A percentile compares a stretch with the other conserved stretches of the same genome.
These are phyloP conservation scores for Gymnodraco acuticeps DNA, from an alignment of 2,797 vertebrate genomes.

Conservation along the genomic window DNA sequence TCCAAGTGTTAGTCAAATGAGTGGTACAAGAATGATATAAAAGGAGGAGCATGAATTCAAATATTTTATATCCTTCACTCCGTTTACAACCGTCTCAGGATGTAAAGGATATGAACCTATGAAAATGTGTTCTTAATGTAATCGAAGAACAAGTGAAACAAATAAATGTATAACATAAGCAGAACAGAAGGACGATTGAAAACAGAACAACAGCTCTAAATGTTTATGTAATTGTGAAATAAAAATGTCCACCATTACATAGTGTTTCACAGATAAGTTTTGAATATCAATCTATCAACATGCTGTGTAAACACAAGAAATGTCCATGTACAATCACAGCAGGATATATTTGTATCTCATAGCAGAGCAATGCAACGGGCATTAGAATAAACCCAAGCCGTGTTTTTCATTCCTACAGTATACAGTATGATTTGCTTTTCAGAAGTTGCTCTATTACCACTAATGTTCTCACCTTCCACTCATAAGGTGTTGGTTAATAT, in stretches of 20 bases:
- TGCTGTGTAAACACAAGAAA: conserved; percentile 30
- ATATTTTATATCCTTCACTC: conserved; percentile 29
- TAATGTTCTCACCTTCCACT: conserved; percentile 44
- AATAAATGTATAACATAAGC: conserved; percentile 25
- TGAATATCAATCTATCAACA: conserved; percentile 61
- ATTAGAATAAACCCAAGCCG: conserved; percentile 33
- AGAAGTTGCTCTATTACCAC: conserved; percentile 23
- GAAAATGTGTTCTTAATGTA: conserved; percentile 22
- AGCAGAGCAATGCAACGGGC: conserved; percentile 7
- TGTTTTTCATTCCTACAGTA: conserved; percentile 45
- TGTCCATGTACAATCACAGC: conserved; percentile 33
- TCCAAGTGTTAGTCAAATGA: conserved; percentile 64
- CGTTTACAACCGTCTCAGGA: conserved; percentile 17
- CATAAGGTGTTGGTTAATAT: conserved; percentile 10
- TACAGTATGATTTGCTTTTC: conserved; percentile 50
- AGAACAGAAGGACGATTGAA: conserved; percentile 7
- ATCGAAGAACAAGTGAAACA: conserved; percentile 25
- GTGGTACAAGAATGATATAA: conserved; percentile 50
- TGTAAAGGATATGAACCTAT: conserved; percentile 21
- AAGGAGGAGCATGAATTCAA: conserved; percentile 38
- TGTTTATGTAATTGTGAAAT: conserved; percentile 39
- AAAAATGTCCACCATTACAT: conserved; percentile 41
- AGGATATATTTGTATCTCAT: conserved; percentile 43
- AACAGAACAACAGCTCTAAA: conserved; percentile 21
- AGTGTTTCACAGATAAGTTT: conserved; percentile 49